Evolutionary conservation across 2,797 vertebrate genomes (phyloP).

Genomic region (Enteromius unitaeniatus): DNA sequence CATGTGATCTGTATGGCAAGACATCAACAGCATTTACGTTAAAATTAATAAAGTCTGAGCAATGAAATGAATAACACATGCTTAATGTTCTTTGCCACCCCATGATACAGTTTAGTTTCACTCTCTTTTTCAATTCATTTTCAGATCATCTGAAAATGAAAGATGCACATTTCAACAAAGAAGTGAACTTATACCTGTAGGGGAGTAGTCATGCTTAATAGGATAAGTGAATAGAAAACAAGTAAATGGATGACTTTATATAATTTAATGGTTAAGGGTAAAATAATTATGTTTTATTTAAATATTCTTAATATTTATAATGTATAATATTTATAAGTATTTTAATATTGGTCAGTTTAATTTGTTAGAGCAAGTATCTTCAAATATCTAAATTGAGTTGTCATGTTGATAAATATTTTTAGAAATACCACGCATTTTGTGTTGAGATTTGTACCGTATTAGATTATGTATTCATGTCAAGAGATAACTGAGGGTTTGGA

Average conservation of each 20-base stretch:
- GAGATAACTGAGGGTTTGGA: background rate
- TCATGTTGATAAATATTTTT: background rate
- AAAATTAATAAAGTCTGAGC: conserved; percentile 32
- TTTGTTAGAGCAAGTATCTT: background rate
- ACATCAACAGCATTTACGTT: conserved; percentile 42
- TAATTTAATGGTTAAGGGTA: background rate
- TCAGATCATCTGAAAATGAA: conserved; percentile 39
- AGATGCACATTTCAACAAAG: conserved; percentile 23
- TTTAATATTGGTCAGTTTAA: background rate
- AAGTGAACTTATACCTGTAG: conserved; percentile 37
- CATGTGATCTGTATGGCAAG: conserved; percentile 45
- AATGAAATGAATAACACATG: conserved; percentile 44
- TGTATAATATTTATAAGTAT: background rate
- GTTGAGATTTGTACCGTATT: background rate
- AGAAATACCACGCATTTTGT: background rate
- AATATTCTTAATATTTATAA: background rate
- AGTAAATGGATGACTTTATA: conserved; percentile 32
- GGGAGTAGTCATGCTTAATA: conserved; percentile 34
- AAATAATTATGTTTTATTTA: background rate
- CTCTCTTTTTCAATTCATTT: conserved; percentile 41
- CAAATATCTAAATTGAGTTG: background rate
- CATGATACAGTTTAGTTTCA: conserved; percentile 35
- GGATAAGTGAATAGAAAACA: conserved; percentile 19
- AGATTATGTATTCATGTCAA: background rate
- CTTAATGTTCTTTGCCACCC: conserved; percentile 25